These are phyloP conservation scores for Hyperoplus immaculatus DNA, from an alignment of 2,797 vertebrate species.

Conservation along the genomic window DNA sequence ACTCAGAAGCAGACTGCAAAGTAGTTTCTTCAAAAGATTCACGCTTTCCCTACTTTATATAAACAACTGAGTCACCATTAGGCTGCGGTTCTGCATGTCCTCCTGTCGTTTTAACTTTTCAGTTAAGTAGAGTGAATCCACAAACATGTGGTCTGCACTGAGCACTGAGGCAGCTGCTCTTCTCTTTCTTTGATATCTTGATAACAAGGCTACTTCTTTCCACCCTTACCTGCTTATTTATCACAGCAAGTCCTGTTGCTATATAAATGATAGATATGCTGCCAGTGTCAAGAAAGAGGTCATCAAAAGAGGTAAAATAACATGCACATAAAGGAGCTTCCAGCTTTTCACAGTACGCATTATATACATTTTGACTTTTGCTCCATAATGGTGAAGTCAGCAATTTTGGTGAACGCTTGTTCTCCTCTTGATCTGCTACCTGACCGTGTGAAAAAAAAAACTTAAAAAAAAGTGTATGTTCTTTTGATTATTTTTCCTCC, in stretches of 20 bases:
- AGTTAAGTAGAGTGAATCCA: neutral
- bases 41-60: neutral
- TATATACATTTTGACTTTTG: neutral
- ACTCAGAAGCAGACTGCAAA: conserved; percentile 16
- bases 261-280: neutral
- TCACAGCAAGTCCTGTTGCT: neutral
- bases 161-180: neutral
- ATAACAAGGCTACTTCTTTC: neutral
- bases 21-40: conserved; percentile 8
- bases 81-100: neutral
- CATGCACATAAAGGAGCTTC: neutral
- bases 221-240: neutral
- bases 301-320: neutral
- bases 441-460: too few relatives aligned
- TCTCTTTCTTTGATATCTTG: neutral
- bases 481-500: conserved; percentile 11
- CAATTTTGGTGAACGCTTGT: too few relatives aligned
- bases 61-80: conserved; percentile 29
- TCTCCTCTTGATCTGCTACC: too few relatives aligned
- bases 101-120: neutral
- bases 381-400: too few relatives aligned
- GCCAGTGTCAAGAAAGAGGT: neutral
- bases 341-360: neutral
- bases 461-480: neutral
- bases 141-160: neutral